Base-by-base conservation (phyloP, 2,888 invertebrate genomes). In the Agrotis puta region DNA sequence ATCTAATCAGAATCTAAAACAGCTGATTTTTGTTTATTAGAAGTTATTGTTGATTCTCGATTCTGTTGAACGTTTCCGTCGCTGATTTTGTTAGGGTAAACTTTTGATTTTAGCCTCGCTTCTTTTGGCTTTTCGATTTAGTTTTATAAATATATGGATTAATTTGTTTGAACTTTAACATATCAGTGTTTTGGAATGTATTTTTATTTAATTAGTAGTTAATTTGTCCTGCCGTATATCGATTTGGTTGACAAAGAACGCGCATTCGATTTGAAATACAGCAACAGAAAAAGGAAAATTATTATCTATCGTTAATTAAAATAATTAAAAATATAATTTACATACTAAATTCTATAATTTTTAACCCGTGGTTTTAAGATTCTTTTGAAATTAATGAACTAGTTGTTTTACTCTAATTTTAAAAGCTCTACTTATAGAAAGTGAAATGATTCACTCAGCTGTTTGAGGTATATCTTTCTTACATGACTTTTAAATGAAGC, bases 21-120 rank as follows among this genome's bases (percentile, higher is more conserved):
- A 85, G 86, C 85, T 85, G 86, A 85, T 81, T 73, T 80, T 68
- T 85, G 85, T 85, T 85, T 85, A 77, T 84, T 75, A 66, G 43
- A 71, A 53, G 47, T 70, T 83, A 73, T 81, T 82, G 63, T 82
- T 24, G 74, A 54, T 59, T 62, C 71, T 77, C 57, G 64, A 22
- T 56, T 57, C 16, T 51, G 53, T 24, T 53, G 33, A 51, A 47
- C 27, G 54, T 53, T n/a, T 63, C 79, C 73, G 79, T 70, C 82
- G 80, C 79, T 11, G 50, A 53, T 63, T 67, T 66, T 72, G 64
- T 57, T 76, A n/a, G 33, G 54, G 53, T 18, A 64, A 79, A 81
- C 66, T 61, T 80, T 70, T 54, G 22, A 53, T 61, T 65, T 53
- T 48, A 39, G 13, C 16, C 51, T 67, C 43, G 4, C 14, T 33